Base-by-base conservation (phyloP, 1,140 invertebrate species). In the Agrypnia vestita region DNA sequence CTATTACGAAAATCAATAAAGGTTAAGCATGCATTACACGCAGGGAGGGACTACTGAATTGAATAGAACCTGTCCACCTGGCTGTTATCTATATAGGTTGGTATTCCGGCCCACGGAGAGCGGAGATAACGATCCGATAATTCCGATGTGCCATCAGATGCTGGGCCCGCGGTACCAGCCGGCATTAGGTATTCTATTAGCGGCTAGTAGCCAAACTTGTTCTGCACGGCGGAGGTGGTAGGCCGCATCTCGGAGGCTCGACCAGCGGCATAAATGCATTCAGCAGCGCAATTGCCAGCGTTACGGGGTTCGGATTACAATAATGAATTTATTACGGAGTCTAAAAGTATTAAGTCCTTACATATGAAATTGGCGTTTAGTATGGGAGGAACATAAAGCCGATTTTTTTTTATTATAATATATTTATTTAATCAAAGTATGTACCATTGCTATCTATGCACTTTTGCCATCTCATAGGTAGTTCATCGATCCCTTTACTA, bases 21-120 rank as follows among this genome's bases (percentile, higher is more conserved):
- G 17, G 1, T 7, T n/a, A 55, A 13, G 1, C 7, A 55, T n/a
- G 12, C 17, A 17, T 8, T 55, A 8, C 15, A 59, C 55, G 55
- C 55, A 17, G 55, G 15, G 25, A 35, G 25, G 25, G 25, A 35
- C 25, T 59, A 21, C 55, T 19, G 21, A 59, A 59, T 59, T 59
- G 10, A 59, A 59, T 59, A 59, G 55, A 59, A 59, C 55, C 55
- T 59, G 55, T 59, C 17, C 55, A 21, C 21, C 25, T 35, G 25
- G 25, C 55, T n/a, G n/a, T 59, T 59, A 59, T 59, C 55, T 59
- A 59, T 59, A 15, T 59, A 17, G 55, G 55, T 59, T 59, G 55
- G 55, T 21, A 59, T 59, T 59, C 17, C 11, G 15, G 55, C 0
- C 55, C 55, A 59, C 55, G 55, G 21, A 59, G 55, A 59, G n/a